A percentile compares a stretch with the other conserved stretches of the same genome.
These are phyloP conservation scores for Drosophila trapezifrons DNA, from an alignment of 1,140 invertebrate genomes.

Conservation along the genomic window DNA sequence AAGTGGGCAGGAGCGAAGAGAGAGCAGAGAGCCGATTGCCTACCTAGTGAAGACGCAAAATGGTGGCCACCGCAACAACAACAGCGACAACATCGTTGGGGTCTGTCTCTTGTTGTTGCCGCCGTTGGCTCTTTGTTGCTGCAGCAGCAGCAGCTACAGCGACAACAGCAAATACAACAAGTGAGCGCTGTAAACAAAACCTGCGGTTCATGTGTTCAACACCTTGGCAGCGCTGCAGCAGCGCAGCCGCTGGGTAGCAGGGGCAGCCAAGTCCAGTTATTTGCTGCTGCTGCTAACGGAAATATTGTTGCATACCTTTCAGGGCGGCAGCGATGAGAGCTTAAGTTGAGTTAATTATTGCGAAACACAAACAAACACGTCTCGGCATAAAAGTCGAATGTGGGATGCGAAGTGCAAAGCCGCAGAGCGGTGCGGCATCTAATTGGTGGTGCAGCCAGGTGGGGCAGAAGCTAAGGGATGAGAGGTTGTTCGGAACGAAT, in stretches of 20 bases:
- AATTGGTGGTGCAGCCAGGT: conserved; percentile 37
- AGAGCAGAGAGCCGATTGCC: conserved; percentile 23
- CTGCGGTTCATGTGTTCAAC: conserved; percentile 81
- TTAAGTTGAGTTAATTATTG: conserved; percentile 79
- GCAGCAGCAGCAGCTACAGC: conserved; percentile 33
- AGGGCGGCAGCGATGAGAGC: conserved; percentile 43
- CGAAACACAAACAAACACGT: conserved; percentile 58
- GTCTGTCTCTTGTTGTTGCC: conserved; percentile 34
- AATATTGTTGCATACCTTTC: conserved; percentile 76
- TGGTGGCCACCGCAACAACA: conserved; percentile 76
- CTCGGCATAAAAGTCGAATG: conserved; percentile 39
- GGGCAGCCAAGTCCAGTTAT: conserved; percentile 36
- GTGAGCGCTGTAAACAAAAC: conserved; percentile 77
- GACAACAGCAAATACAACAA: conserved; percentile 50
- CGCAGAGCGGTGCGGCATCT: conserved; percentile 37
- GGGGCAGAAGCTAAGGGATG: neutral
- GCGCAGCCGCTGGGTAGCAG: conserved; percentile 43
- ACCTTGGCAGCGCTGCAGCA: conserved; percentile 64
- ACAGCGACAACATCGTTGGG: conserved; percentile 60
- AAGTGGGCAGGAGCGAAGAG: conserved; percentile 6
- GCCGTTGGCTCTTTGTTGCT: conserved; percentile 26
- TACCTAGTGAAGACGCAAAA: conserved; percentile 68
- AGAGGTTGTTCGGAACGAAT: conserved; percentile 8
- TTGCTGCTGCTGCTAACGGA: conserved; percentile 34
- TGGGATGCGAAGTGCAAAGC: conserved; percentile 39